A percentile compares a stretch with the other conserved stretches of the same genome.
Evolutionary conservation across 2,888 invertebrate genomes (phyloP).

Genomic region (Siphonodentalium dalli): DNA sequence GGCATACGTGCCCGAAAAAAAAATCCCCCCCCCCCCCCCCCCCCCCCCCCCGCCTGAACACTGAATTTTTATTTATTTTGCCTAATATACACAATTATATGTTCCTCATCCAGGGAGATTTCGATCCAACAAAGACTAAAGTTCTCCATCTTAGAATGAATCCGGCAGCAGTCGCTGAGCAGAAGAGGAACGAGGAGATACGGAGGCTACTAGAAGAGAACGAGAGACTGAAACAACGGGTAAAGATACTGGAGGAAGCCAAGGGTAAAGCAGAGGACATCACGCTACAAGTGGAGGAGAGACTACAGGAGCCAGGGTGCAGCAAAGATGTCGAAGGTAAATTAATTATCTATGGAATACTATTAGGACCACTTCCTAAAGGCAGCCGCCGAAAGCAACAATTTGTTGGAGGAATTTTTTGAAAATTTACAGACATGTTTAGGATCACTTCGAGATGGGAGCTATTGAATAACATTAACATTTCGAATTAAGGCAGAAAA

Average conservation of each 20-base stretch:
- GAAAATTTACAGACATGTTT: no score
- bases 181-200: constrained; percentile 39
- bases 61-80: no score
- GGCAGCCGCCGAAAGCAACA: no score
- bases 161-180: constrained; percentile 47
- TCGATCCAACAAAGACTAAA: constrained; percentile 58
- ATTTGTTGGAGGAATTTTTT: no score
- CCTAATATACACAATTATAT: background rate
- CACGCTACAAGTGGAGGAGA: constrained; percentile 52
- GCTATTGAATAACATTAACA: no score
- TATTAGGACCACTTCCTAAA: no score
- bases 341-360: background rate
- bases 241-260: constrained; percentile 53
- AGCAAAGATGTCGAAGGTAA: constrained; percentile 56
- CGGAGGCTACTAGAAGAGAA: constrained; percentile 48
- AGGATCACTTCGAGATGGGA: no score
- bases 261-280: constrained; percentile 50
- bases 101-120: constrained; percentile 50
- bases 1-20: no score
- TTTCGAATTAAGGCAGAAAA: no score
- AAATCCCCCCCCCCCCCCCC: no score
- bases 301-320: constrained; percentile 44
- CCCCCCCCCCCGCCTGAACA: no score
- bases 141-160: constrained; percentile 57
- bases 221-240: constrained; percentile 42